Percentiles rank a stretch among this genome's conserved stretches.
These are phyloP conservation scores for Drosophila bocki DNA, from an alignment of 1,140 invertebrate genomes.

Conservation along the genomic window DNA sequence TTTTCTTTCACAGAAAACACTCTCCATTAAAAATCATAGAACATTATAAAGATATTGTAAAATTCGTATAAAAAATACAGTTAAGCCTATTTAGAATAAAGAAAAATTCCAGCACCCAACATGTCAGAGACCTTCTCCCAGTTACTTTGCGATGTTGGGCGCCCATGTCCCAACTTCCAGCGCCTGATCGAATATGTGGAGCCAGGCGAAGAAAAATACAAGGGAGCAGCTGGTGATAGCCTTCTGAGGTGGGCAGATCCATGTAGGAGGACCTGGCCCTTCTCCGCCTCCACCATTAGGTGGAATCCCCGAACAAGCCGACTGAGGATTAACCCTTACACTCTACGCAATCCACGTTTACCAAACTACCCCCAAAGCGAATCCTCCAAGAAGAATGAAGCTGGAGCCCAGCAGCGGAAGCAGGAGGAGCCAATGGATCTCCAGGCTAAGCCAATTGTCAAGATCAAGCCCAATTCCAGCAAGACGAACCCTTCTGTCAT, in stretches of 20 bases:
- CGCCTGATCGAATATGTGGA: constrained; percentile 1
- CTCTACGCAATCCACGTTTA: neutral
- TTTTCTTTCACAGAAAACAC: neutral
- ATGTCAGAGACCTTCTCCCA: neutral
- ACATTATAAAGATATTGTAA: neutral
- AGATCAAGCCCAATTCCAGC: neutral
- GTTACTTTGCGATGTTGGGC: neutral
- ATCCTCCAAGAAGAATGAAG: no score
- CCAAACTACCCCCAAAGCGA: neutral
- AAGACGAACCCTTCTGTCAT: neutral
- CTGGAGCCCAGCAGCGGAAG: neutral
- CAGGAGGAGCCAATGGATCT: neutral
- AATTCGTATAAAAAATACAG: neutral
- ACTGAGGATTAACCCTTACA: neutral
- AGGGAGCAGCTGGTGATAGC: neutral
- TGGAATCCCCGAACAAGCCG: neutral
- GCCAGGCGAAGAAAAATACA: neutral
- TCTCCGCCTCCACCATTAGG: no score
- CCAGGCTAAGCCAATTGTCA: neutral
- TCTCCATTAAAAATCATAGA: neutral
- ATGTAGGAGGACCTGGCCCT: neutral
- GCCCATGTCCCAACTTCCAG: constrained; percentile 7
- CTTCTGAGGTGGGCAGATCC: neutral
- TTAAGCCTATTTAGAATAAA: neutral
- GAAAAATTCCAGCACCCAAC: neutral